These are phyloP conservation scores for Tyto alba DNA, from an alignment of 2,113 vertebrate genomes.

Conservation along the genomic window DNA sequence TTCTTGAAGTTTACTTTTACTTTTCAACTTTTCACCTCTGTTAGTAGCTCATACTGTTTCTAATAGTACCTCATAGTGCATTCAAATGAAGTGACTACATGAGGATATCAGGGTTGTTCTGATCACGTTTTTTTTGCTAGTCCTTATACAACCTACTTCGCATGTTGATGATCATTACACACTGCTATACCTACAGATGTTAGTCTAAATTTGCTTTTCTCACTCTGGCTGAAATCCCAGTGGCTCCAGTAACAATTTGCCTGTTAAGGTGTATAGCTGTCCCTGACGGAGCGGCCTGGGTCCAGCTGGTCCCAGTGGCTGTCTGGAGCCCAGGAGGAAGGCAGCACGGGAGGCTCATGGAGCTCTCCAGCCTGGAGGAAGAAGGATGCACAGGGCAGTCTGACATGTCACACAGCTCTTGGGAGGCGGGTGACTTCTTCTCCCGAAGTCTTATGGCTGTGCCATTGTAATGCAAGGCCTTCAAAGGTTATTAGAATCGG, in stretches of 20 bases:
- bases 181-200: fast-evolving
- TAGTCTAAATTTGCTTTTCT: neutral
- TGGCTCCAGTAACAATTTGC: neutral
- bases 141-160: neutral
- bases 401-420: neutral
- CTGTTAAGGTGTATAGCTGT: neutral
- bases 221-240: neutral
- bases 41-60: neutral
- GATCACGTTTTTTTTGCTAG: neutral
- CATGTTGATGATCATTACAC: neutral
- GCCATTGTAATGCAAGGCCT: neutral
- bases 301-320: neutral
- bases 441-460: neutral
- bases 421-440: neutral
- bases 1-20: neutral
- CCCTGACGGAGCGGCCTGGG: neutral
- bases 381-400: neutral
- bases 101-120: neutral
- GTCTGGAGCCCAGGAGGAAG: neutral
- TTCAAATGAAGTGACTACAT: neutral
- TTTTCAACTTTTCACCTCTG: neutral
- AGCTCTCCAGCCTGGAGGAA: neutral
- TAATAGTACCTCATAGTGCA: neutral
- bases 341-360: fast-evolving
- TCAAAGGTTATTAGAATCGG: neutral